These are phyloP conservation scores for Oncorhynchus nerka DNA, from an alignment of 2,113 vertebrate species.

Conservation along the genomic window DNA sequence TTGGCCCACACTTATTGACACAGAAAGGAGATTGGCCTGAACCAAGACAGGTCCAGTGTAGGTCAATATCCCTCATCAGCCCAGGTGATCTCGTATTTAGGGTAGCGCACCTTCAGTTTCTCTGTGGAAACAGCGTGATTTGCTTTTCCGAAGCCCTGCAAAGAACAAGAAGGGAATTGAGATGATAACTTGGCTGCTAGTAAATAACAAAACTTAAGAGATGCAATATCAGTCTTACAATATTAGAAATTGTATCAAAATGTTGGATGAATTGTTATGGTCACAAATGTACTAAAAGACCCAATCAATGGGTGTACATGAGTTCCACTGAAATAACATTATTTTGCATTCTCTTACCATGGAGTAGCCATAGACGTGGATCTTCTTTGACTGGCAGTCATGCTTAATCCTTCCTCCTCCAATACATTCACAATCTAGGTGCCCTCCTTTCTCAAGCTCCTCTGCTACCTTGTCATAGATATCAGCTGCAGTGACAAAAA, in stretches of 20 bases:
- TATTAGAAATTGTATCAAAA: no score
- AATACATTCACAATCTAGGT: conserved; percentile 84
- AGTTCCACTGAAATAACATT: not conserved
- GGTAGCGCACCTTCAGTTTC: conserved; percentile 84
- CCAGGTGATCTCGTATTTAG: conserved; percentile 90
- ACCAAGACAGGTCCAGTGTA: not conserved
- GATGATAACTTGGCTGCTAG: not conserved
- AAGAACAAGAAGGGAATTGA: conserved; percentile 9
- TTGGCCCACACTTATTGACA: not conserved
- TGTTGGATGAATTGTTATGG: no score
- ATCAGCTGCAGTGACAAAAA: conserved; percentile 68
- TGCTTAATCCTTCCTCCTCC: conserved; percentile 89
- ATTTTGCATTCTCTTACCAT: conserved; percentile 73
- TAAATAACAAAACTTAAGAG: no score
- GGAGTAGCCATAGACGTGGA: conserved; percentile 93
- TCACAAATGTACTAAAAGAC: no score
- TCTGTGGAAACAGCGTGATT: conserved; percentile 84
- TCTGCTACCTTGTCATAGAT: conserved; percentile 83
- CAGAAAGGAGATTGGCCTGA: not conserved
- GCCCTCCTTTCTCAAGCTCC: conserved; percentile 76
- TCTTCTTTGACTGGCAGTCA: conserved; percentile 76
- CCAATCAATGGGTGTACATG: no score
- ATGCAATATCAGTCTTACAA: no score
- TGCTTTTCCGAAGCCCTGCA: conserved; percentile 91
- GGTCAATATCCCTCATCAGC: conserved; percentile 89